Evolutionary conservation across 2,113 vertebrate genomes (phyloP).

Genomic region (Urocynchramus pylzowi): DNA sequence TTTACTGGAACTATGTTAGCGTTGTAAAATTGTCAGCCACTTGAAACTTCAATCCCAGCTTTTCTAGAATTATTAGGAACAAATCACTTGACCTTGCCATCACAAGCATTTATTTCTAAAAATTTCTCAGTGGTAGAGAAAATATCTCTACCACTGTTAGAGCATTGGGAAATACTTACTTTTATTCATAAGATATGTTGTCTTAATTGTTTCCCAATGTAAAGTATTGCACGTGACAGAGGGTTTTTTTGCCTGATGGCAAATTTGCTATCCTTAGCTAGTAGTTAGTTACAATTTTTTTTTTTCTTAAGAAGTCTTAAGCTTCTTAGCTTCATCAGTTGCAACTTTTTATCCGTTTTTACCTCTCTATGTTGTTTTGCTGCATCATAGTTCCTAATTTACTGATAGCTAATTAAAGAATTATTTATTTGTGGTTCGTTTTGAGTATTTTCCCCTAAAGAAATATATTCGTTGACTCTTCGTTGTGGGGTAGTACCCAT

Average conservation of each 20-base stretch:
- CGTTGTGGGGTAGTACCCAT: not conserved
- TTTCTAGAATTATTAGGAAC: not conserved
- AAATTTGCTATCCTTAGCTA: not conserved
- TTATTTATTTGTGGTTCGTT: rapidly evolving
- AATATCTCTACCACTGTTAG: not conserved
- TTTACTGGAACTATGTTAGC: not conserved
- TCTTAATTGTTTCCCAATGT: not conserved
- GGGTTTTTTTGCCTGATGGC: not conserved
- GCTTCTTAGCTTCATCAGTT: not conserved
- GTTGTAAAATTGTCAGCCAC: not conserved
- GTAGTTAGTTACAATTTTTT: not conserved
- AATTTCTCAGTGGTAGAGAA: not conserved
- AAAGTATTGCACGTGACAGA: not conserved
- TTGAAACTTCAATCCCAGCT: not conserved
- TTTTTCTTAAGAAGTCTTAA: not conserved
- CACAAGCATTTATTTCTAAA: not conserved
- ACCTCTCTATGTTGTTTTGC: not conserved
- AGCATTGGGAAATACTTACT: not conserved
- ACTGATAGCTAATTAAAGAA: not conserved
- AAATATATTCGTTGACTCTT: not conserved
- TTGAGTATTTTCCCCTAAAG: not conserved
- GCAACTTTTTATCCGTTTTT: not conserved
- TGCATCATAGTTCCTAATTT: not conserved
- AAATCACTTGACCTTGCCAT: not conserved
- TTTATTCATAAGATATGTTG: not conserved